Base-by-base conservation (phyloP, 2,113 vertebrate species). In the Plecturocebus donacophilus region DNA sequence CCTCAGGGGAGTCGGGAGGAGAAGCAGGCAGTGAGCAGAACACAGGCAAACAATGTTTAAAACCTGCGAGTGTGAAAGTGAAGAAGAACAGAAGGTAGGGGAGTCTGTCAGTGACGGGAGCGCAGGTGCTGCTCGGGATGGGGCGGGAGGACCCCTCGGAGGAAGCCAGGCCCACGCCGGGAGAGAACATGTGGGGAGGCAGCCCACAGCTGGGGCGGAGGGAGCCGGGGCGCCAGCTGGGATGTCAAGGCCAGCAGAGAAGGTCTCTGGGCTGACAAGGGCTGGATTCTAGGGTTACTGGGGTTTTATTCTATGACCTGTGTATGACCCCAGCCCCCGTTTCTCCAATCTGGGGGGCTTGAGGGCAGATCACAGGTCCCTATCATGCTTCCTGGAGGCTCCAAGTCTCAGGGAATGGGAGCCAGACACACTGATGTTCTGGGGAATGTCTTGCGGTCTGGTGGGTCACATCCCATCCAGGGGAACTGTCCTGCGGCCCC, bases 391-490 rank as follows among this genome's bases (percentile, higher is more conserved):
- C 40, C 73, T 40, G 27, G n/a, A 87, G 21, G 9, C 32, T 38
- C 49, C 8, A 30, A 7, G 0, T 20, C 42, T 56, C 64, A 30
- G 61, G 35, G 47, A 11, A 32, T 0, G n/a, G 66, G 27, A 45
- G 20, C 20, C 8, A 1, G 27, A 56, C 3, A 16, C 6, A 0
- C 7, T 3, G 32, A 56, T 27, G 6, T 5, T 19, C 21, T 56
- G 13, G 4, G 30, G 25, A 47, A 17, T 3, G 4, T 21, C 30
- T 35, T 23, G 13, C 6, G 5, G 2, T 19, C 11, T 0, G 2
- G 71, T 8, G 13, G 56, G 11, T 0, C n/a, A 9, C 5, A 1
- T 10, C 20, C 0, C 14, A 6, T 16, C 73, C 56, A 3, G 1
- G 11, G 25, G 23, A 30, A 40, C 16, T 6, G 14, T 10, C 54